Evolutionary conservation across 2,888 invertebrate genomes (phyloP).

Genomic region (Pyrocoelia pectoralis): DNA sequence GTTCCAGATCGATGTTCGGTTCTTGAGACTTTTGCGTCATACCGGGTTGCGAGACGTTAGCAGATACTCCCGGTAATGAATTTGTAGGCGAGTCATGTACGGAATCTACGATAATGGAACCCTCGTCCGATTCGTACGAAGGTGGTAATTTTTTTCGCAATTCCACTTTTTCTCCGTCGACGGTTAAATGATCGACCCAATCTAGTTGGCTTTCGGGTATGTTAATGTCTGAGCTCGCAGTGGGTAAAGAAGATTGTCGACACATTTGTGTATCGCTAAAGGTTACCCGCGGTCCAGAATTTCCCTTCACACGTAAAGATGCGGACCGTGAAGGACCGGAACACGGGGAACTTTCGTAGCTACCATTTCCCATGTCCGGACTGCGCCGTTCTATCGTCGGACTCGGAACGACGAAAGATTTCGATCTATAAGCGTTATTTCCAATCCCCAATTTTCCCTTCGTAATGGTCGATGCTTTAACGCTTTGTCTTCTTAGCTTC

Average conservation of each 20-base stretch:
- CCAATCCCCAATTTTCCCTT: slow-evolving; percentile 80
- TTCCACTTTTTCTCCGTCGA: slow-evolving; percentile 71
- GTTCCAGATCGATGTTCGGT: slow-evolving; percentile 93
- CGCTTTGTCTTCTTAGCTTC: slow-evolving; percentile 83
- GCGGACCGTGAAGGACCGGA: slow-evolving; percentile 76
- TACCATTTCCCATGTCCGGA: slow-evolving; percentile 50
- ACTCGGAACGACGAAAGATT: slow-evolving; percentile 78
- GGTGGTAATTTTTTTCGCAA: slow-evolving; percentile 65
- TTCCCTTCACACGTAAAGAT: slow-evolving; percentile 67
- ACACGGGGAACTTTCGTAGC: slow-evolving; percentile 77
- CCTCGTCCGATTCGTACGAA: slow-evolving; percentile 54
- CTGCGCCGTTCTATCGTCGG: slow-evolving; percentile 67
- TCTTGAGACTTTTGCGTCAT: slow-evolving; percentile 73
- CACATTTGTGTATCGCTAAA: slow-evolving; percentile 65
- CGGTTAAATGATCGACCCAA: slow-evolving; percentile 70
- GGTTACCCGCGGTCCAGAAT: slow-evolving; percentile 65
- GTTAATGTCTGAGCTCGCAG: slow-evolving; percentile 75
- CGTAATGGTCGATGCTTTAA: slow-evolving; percentile 74
- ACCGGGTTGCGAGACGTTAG: slow-evolving; percentile 44
- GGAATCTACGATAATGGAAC: slow-evolving; percentile 54
- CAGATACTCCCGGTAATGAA: slow-evolving; percentile 33
- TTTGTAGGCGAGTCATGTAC: slow-evolving; percentile 49
- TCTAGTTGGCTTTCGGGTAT: slow-evolving; percentile 65
- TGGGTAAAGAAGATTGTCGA: slow-evolving; percentile 81
- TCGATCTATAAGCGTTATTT: slow-evolving; percentile 72